A percentile compares a stretch with the other conserved stretches of the same genome.
These are phyloP conservation scores for Callithrix jacchus DNA, from an alignment of 2,113 vertebrate genomes.

Conservation along the genomic window DNA sequence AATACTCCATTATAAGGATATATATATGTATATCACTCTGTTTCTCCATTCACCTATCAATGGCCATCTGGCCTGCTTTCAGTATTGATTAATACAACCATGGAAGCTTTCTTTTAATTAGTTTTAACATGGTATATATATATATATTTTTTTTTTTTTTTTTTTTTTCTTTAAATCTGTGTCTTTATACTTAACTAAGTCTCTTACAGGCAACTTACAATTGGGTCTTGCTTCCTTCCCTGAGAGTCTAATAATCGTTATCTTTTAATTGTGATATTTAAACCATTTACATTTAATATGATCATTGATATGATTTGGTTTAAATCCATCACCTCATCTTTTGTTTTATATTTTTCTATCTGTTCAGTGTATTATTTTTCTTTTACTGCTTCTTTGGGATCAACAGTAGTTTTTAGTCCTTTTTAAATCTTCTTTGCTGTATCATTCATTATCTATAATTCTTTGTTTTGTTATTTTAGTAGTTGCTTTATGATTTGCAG, in stretches of 20 bases:
- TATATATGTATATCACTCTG: neutral
- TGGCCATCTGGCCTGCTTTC: neutral
- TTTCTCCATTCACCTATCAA: neutral
- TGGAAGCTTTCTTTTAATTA: neutral
- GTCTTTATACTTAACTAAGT: neutral
- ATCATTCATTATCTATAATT: neutral
- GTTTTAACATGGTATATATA: neutral
- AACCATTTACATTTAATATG: neutral
- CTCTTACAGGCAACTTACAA: neutral
- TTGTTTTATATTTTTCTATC: neutral
- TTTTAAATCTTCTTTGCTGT: neutral
- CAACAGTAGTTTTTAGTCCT: neutral
- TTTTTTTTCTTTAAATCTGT: neutral
- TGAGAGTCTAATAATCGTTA: neutral
- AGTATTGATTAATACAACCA: neutral
- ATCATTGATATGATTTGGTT: neutral
- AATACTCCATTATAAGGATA: neutral
- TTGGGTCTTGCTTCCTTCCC: neutral
- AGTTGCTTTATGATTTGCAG: neutral
- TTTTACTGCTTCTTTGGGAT: neutral
- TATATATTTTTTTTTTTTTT: too few relatives aligned
- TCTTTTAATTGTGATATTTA: neutral
- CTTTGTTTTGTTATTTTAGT: neutral
- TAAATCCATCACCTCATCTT: neutral
- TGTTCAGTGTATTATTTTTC: neutral